These are phyloP conservation scores for Galemys pyrenaicus DNA, from an alignment of 2,113 vertebrate genomes.

Conservation along the genomic window DNA sequence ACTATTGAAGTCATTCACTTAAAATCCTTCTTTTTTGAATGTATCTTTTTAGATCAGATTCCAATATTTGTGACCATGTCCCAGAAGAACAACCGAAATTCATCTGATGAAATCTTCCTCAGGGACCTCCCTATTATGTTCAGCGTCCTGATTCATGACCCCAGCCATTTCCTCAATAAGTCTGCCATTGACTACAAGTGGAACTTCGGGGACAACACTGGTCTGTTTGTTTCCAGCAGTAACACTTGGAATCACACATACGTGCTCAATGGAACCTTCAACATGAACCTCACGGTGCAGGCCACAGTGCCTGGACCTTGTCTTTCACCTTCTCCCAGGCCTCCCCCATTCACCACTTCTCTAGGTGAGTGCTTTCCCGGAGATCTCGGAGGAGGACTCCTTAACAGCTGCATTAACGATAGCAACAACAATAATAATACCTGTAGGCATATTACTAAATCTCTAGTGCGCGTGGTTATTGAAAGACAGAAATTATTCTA, in stretches of 20 bases:
- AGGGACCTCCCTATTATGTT: constrained; percentile 90
- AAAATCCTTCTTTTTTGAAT: neutral
- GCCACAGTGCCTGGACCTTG: constrained; percentile 90
- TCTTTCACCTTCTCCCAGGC: constrained; percentile 82
- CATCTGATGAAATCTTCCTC: constrained; percentile 91
- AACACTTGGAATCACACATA: constrained; percentile 89
- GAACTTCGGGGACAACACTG: constrained; percentile 93
- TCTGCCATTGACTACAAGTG: constrained; percentile 92
- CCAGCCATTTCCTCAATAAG: constrained; percentile 92
- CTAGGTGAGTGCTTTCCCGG: constrained; percentile 75
- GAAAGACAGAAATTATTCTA: neutral
- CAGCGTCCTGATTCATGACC: constrained; percentile 91
- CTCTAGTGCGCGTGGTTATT: neutral
- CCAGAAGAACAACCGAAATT: constrained; percentile 91
- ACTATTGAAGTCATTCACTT: neutral
- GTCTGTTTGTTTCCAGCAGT: constrained; percentile 88
- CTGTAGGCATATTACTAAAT: neutral
- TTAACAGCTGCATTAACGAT: neutral
- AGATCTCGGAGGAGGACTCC: neutral
- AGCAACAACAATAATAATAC: neutral
- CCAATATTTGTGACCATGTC: constrained; percentile 90
- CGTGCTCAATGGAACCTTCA: constrained; percentile 87
- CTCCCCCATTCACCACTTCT: constrained; percentile 67
- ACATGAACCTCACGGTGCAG: constrained; percentile 90
- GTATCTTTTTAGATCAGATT: constrained; percentile 90